Conservation (phyloP, 2,888 invertebrate species). For the Scaptodrosophila latifasciaeformis region DNA sequence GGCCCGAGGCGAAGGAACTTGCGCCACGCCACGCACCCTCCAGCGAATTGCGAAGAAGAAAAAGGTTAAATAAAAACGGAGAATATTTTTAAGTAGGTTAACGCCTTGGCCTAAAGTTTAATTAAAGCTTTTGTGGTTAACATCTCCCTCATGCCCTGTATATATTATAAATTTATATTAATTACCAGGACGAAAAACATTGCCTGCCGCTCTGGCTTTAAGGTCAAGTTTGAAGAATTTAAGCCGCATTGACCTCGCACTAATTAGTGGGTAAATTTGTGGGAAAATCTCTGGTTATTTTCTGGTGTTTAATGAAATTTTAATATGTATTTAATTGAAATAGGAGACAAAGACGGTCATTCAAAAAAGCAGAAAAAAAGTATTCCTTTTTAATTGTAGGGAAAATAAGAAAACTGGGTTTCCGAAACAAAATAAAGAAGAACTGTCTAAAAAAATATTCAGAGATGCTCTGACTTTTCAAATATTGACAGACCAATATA, state of each 20-base stretch:
- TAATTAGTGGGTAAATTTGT: conserved; percentile 59
- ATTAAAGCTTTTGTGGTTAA: conserved; percentile 41
- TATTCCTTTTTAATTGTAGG: too few species aligned
- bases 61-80: conserved; percentile 14
- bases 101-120: conserved; percentile 45
- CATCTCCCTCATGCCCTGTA: conserved; percentile 20
- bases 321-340: conserved; percentile 59
- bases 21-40: background rate
- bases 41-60: too few species aligned
- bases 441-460: too few species aligned
- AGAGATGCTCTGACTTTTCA: too few species aligned
- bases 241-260: conserved; percentile 30
- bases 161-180: too few species aligned
- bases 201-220: conserved; percentile 12
- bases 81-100: conserved; percentile 19
- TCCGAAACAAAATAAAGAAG: too few species aligned
- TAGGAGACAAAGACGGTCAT: too few species aligned
- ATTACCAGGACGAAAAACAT: too few species aligned
- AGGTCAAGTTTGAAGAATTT: conserved; percentile 40
- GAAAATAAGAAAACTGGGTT: too few species aligned
- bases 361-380: too few species aligned
- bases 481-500: too few species aligned
- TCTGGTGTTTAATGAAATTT: conserved; percentile 61
- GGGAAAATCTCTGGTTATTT: conserved; percentile 46
- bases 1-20: background rate